phyloP scores from a whole-genome alignment of 2,888 invertebrate genomes.

The Hipparchia semele region DNA sequence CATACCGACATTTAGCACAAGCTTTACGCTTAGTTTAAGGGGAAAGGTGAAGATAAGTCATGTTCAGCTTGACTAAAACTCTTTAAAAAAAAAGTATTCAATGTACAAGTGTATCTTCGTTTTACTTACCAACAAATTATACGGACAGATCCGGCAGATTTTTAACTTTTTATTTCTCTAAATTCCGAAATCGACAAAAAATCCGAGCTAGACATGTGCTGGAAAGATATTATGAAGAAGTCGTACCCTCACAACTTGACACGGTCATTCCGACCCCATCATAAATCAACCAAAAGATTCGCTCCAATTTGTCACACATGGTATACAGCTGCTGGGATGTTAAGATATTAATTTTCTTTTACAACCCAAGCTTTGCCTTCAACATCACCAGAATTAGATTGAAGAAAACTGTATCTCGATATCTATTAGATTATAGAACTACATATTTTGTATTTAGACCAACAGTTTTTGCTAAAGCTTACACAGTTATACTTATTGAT shows the following conservation, averaged over 20 bases:
- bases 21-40: no score
- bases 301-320: constrained; percentile 64
- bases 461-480: no score
- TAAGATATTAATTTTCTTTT: constrained; percentile 21
- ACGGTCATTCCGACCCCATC: constrained; percentile 26
- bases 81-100: no score
- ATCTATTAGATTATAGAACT: no score
- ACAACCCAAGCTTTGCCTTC: background rate
- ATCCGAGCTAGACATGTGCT: background rate
- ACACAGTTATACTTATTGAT: no score
- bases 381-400: background rate
- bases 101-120: no score
- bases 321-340: constrained; percentile 65
- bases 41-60: no score
- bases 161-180: background rate
- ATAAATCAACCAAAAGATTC: constrained; percentile 71
- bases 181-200: background rate
- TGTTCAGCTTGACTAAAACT: no score
- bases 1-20: no score
- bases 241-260: constrained; percentile 17
- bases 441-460: no score
- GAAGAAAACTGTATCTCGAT: no score
- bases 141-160: background rate
- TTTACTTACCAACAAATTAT: no score
- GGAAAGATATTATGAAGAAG: constrained; percentile 9